phyloP scores from a whole-genome alignment of 2,113 vertebrate species.

The Sterrhoptilus dennistouni region DNA sequence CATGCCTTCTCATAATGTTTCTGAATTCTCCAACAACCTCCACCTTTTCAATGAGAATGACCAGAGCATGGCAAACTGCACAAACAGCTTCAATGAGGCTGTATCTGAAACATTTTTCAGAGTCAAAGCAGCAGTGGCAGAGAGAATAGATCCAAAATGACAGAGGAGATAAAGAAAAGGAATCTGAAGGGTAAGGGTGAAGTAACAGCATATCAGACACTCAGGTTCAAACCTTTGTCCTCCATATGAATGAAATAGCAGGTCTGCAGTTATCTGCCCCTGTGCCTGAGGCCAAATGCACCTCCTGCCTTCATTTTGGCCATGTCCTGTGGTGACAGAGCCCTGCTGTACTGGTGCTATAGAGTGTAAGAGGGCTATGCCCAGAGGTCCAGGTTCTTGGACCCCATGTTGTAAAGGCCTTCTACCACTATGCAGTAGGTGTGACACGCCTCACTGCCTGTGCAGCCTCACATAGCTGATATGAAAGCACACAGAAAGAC shows the following conservation, averaged over 20 bases:
- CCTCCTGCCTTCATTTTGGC: not conserved
- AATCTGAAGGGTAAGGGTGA: not conserved
- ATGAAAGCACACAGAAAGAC: not conserved
- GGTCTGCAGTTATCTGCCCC: not conserved
- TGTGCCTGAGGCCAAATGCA: not conserved
- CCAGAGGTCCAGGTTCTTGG: not conserved
- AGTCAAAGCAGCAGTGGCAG: not conserved
- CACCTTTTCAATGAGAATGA: not conserved
- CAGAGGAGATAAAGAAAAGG: not conserved
- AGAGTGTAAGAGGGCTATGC: not conserved
- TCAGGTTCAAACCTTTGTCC: not conserved
- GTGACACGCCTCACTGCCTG: not conserved
- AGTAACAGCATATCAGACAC: fast-evolving
- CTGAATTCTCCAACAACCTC: not conserved
- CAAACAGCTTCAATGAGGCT: not conserved
- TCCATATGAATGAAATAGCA: not conserved
- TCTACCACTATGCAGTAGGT: not conserved
- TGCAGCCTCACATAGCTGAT: not conserved
- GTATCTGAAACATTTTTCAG: not conserved
- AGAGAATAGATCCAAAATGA: not conserved
- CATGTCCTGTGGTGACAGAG: not conserved
- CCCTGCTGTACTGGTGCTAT: not conserved
- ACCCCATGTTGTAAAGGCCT: not conserved
- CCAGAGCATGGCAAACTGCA: not conserved
- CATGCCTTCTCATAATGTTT: fast-evolving